Conservation (phyloP, 1,140 invertebrate species). For the Pseudomyrmex dendroicus region DNA sequence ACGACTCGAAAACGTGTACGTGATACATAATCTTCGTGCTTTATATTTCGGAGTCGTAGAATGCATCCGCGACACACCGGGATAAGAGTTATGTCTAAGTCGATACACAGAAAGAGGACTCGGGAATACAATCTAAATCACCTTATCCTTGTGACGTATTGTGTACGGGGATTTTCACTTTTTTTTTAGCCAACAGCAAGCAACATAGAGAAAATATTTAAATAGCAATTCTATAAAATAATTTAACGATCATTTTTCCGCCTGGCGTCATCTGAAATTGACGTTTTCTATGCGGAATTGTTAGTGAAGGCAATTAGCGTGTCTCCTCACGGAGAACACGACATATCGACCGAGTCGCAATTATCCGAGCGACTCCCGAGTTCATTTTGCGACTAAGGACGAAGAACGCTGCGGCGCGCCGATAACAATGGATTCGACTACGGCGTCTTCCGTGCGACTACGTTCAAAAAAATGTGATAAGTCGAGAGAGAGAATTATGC, state of each 20-base stretch:
- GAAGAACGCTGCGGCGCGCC: too few species aligned
- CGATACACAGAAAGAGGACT: background rate
- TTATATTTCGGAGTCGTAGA: background rate
- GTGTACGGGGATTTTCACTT: too few species aligned
- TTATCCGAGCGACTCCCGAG: background rate
- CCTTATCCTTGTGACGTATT: background rate
- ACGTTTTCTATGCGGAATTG: background rate
- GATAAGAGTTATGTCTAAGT: background rate
- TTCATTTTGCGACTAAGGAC: conserved; percentile 10
- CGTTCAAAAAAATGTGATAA: conserved; percentile 43
- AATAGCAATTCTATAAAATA: background rate
- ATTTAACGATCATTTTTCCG: background rate
- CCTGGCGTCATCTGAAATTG: background rate
- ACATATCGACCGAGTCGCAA: conserved; percentile 14
- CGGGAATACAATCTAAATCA: background rate
- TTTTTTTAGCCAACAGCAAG: too few species aligned
- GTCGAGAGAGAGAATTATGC: conserved; percentile 20
- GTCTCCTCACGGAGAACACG: conserved; percentile 5
- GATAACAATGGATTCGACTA: conserved; percentile 29
- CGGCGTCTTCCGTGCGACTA: conserved; percentile 4
- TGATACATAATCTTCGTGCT: background rate
- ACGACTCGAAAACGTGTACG: background rate
- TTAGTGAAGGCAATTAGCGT: conserved; percentile 31
- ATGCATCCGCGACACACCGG: background rate
- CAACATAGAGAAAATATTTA: too few species aligned